Conservation (phyloP, 2,797 vertebrate genomes). For the Syndactyla subalaris region DNA sequence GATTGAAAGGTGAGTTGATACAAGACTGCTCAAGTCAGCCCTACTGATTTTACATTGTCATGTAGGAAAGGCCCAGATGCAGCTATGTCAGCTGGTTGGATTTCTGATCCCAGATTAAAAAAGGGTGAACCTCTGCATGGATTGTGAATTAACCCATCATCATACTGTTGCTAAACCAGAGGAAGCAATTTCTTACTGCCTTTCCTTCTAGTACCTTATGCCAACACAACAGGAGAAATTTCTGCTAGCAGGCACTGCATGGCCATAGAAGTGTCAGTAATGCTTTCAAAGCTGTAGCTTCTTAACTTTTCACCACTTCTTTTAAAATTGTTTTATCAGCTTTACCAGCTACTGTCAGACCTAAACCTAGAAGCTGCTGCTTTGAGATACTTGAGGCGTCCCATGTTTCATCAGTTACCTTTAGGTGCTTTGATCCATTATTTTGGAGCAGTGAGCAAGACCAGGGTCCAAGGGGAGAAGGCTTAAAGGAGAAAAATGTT, state of each 20-base stretch:
- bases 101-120: not conserved
- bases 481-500: not conserved
- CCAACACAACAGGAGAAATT: not conserved
- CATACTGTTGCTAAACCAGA: not conserved
- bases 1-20: not conserved
- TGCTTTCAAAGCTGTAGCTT: not conserved
- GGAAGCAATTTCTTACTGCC: not conserved
- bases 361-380: not conserved
- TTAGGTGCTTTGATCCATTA: not conserved
- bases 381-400: not conserved
- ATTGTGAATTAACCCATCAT: not conserved
- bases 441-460: not conserved
- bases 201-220: not conserved
- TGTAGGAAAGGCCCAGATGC: not conserved
- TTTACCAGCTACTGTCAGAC: not conserved
- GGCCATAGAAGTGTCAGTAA: not conserved
- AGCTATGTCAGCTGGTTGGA: not conserved
- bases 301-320: not conserved
- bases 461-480: not conserved
- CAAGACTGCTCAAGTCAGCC: not conserved
- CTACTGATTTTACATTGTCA: not conserved
- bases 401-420: not conserved
- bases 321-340: not conserved
- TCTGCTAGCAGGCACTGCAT: not conserved
- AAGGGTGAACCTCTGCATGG: rapidly evolving